Evolutionary conservation across 2,113 vertebrate genomes (phyloP), one percentile per base, ranked within the genome.

Genomic region (Notarius lentiginosus): DNA sequence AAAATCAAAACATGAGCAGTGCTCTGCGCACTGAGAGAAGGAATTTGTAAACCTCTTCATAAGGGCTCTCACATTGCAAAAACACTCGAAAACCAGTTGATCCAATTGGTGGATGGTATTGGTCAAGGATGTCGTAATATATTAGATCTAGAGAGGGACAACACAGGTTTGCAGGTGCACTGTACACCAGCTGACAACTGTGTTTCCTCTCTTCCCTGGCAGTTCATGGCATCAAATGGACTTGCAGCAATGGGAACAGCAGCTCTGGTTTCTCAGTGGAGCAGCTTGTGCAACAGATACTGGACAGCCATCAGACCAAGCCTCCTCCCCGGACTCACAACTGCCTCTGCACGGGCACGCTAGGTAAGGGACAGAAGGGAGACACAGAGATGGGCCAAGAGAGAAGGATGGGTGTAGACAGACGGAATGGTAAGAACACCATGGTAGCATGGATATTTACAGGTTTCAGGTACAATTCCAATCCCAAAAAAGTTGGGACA

Each of bases 191-290:
- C 89, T 95, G 94, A 95, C 94, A 87, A 94, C 92, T 94, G 91
- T 95, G 91, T 95, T 92, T 95, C 93, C 92, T 94, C 92, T 94
- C 92, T 96, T 92, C 95, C 79, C 83, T 93, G 88, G 68, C 95
- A 99, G 98, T 99, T 97, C 98, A 99, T 92, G 98, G 98, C 95
- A 99, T 99, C 96, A 99, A 99, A 95, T 99, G 98, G 98, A 99
- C 98, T 85, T 99, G 98, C 97, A 99, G 97, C 96, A 99, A 99
- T 87, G 98, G 98, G 79, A 99, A 97, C 96, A 99, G 96, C 97
- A 99, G 98, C 95, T 97, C 98, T 63, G 98, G 98, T 94, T 99
- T 99, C 96, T 99, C 98, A 0, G 98, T 99, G 96, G 98, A 99
- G 92, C 98, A 99, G 96, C 96, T 99, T 68, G 98, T 99, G 87